Evolutionary conservation across 2,113 vertebrate species (phyloP), one percentile per base, ranked within the genome.

Genomic region (Prolemur simus): DNA sequence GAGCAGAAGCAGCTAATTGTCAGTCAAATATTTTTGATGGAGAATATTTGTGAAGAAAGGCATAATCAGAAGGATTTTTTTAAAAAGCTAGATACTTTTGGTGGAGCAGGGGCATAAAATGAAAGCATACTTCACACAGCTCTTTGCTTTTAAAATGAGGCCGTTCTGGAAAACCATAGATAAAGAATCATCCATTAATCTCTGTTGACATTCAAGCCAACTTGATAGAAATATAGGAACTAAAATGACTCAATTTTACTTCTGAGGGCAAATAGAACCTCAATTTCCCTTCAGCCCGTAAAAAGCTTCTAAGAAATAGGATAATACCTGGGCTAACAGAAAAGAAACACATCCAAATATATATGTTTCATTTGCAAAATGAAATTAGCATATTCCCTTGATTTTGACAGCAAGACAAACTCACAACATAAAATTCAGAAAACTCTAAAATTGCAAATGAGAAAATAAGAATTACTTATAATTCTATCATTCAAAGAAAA

Each of bases 51-150:
- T 82, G 7, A 74, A 95, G 27, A 82, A 42, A 95, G 13, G 0
- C 73, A 96, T 88, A 95, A 71, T 96, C 89, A 96, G 78, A 92
- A 71, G 37, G 96, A 97, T 95, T 84, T 96, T 97, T 63, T 73
- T n/a, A 3, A 2, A 73, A 76, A 89, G 14, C 54, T 76, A 42
- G 2, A 54, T 39, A 3, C 64, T 82, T 92, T 83, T 34, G 77
- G 37, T 89, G 76, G 47, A 91, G 20, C 9, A 34, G 71, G 39
- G 29, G 1, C 21, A 54, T 54, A 15, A 54, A 82, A 58, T 85
- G 52, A 52, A 85, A 83, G 64, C 20, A 63, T 80, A 47, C 56
- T 63, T 87, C 60, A 71, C 29, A 85, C 1, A 52, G 63, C 8
- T 92, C 37, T 49, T 60, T 45, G 89, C n/a, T 94, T 91, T 4